A percentile compares a stretch with the other conserved stretches of the same genome.
Evolutionary conservation across 2,113 vertebrate species (phyloP).

Genomic region (Hippocampus zosterae): DNA sequence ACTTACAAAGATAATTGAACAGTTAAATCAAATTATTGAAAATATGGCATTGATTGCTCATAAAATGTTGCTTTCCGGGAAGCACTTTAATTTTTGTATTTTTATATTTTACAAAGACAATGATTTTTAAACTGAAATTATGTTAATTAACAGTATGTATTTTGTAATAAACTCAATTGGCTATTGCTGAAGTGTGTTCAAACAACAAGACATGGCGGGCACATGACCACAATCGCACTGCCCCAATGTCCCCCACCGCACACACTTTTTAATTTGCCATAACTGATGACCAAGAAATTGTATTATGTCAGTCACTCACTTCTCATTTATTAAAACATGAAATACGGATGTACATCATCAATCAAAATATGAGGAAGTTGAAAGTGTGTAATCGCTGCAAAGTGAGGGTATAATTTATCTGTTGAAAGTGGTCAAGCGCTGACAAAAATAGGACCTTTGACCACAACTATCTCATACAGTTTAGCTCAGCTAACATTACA

Average conservation of each 20-base stretch:
- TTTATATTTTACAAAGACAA: not conserved
- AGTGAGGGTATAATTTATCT: slow-evolving; percentile 1
- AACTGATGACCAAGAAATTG: slow-evolving; percentile 25
- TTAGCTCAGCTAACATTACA: not conserved
- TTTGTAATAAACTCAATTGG: not conserved
- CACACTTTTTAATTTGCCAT: slow-evolving; percentile 18
- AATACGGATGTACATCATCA: slow-evolving; percentile 20
- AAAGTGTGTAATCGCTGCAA: not conserved
- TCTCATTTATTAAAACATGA: slow-evolving; percentile 33
- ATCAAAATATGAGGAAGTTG: not conserved
- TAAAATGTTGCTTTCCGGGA: no score
- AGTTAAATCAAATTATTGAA: no score
- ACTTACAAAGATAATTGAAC: no score
- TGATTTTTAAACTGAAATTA: not conserved
- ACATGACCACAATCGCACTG: not conserved
- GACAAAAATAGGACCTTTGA: not conserved
- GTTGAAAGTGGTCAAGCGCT: not conserved
- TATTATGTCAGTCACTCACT: slow-evolving; percentile 24
- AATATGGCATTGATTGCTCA: no score
- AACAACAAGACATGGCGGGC: no score
- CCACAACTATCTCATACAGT: not conserved
- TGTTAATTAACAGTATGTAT: not conserved
- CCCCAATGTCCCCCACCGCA: not conserved
- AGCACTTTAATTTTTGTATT: no score
- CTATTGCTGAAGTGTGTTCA: no score